Base-by-base conservation (phyloP, 1,140 invertebrate species). In the Heliconius himera region DNA sequence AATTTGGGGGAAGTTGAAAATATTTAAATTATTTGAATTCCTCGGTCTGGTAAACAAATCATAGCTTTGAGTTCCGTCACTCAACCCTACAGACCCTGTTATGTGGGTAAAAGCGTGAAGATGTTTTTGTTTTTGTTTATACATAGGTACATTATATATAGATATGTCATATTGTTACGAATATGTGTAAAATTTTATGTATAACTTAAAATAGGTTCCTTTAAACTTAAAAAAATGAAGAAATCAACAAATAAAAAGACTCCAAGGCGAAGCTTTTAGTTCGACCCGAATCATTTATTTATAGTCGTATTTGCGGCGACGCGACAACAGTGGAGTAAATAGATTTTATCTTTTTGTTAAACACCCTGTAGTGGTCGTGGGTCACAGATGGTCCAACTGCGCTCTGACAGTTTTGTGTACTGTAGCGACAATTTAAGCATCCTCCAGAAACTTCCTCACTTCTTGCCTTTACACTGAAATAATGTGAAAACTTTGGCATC, bases 351-450 rank as follows among this genome's bases (percentile, higher is more conserved):
- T 74, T 74, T 70, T 74, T 72, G 60, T 54, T 46, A 36, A 74
- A 74, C 56, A 60, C 38, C 22, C n/a, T 29, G n/a, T 74, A 46
- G 70, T 33, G 60, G 71, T 33, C 71, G 49, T 51, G 77, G 41
- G 76, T 70, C 77, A 56, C 81, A 82, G 77, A 77, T 82, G 81
- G 74, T 70, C 51, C 46, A 49, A 60, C 51, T 79, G 60, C 75
- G 77, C 60, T 33, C 38, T 60, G 73, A 70, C 76, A 77, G 76
- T 77, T 78, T 73, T 77, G 74, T 76, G 60, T 66, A 77, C 70
- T 77, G 74, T 82, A 74, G 77, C 54, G 70, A 79, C 74, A 82
- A 76, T 79, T 79, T 82, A 82, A 82, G 74, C 74, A 56, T 74
- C 72, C 41, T 74, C 60, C 75, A 54, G 60, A 46, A 82, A 82